Evolutionary conservation across 1,140 invertebrate species (phyloP), one percentile per base, ranked within the genome.

Genomic region (Lithobius niger): DNA sequence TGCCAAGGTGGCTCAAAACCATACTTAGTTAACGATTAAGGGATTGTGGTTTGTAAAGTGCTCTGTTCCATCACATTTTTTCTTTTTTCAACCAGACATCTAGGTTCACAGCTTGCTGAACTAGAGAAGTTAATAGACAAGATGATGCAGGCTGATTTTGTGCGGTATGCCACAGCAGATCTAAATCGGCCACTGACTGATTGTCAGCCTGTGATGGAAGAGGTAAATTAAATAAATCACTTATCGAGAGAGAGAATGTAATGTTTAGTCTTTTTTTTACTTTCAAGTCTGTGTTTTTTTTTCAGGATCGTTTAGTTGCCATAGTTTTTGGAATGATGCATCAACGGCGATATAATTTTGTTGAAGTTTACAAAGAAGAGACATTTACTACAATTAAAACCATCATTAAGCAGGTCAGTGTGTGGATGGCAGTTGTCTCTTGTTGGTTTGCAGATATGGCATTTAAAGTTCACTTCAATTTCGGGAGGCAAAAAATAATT

Each of bases 51-150:
- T n/a, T n/a, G n/a, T n/a, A n/a, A n/a, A n/a, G n/a, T n/a, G n/a
- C n/a, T n/a, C n/a, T n/a, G n/a, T n/a, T n/a, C n/a, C n/a, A n/a
- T n/a, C 16, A 13, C 19, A 10, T 45, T 31, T 36, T 31, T 45
- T 54, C 31, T 42, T 43, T 54, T 21, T 60, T 54, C 61, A 60
- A 65, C 42, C 61, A 84, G 94, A 66, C 92, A 98, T 75, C 75
- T 98, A 59, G 85, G 89, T 60, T 90, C 88, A 45, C 93, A 99
- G 72, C 74, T 99, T n/a, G 84, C 82, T 57, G 96, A 99, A 78
- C 90, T 98, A 81, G 86, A 93, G 64, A 84, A 87, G 66, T 75
- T 96, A 3, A 97, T 99, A 63, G 90, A 97, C 64, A 94, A 93
- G 73, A 95, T 99, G 89, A 77, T 99, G 58, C 83, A 83, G 50